phyloP scores from a whole-genome alignment of 2,113 vertebrate species.

The Microtus richardsoni region DNA sequence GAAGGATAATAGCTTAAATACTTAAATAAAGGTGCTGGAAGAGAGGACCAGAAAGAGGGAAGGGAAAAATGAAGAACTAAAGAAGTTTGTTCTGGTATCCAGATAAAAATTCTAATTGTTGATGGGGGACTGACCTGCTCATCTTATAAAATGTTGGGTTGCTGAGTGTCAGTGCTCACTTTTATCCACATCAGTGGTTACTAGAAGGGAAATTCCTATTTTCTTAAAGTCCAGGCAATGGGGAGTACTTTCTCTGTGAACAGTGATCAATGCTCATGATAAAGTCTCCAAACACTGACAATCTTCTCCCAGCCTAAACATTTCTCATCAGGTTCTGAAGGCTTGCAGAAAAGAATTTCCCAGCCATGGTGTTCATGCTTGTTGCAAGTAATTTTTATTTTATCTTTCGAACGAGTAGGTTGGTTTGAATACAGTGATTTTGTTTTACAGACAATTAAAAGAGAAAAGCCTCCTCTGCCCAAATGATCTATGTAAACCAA shows the following conservation, averaged over 20 bases:
- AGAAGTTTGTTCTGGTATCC: neutral
- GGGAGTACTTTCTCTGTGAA: neutral
- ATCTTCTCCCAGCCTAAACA: neutral
- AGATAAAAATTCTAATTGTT: neutral
- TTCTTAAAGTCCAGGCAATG: neutral
- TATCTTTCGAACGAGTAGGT: slow-evolving; percentile 49
- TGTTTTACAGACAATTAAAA: slow-evolving; percentile 71
- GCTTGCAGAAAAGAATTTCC: neutral
- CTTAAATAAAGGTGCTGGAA: neutral
- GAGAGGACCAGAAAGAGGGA: neutral
- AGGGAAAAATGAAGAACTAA: neutral
- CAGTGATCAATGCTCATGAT: neutral
- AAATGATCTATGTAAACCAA: slow-evolving; percentile 73
- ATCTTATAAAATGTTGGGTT: neutral
- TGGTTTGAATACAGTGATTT: slow-evolving; percentile 50
- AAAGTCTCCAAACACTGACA: neutral
- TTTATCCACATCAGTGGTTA: neutral
- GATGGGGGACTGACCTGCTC: neutral
- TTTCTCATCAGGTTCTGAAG: neutral
- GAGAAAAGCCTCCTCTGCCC: slow-evolving; percentile 53
- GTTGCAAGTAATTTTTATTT: slow-evolving; percentile 65
- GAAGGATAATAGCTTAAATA: neutral
- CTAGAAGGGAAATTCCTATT: neutral
- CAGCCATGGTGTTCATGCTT: slow-evolving; percentile 27
- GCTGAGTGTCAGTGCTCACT: neutral